Evolutionary conservation across 2,888 invertebrate genomes (phyloP).

Genomic region (Orchesella flavescens): DNA sequence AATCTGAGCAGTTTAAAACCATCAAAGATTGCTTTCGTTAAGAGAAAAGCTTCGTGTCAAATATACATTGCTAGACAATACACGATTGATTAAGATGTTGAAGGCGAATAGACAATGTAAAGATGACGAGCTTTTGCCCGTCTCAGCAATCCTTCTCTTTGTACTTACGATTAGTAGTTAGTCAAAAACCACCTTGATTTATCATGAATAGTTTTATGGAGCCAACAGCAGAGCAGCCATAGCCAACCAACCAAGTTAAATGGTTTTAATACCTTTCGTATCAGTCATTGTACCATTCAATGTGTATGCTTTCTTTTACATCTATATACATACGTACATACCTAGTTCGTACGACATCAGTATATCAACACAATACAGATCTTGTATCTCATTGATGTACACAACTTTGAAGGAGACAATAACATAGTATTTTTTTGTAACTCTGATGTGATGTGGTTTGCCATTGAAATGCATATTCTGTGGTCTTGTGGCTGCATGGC

Average conservation of each 20-base stretch:
- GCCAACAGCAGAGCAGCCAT: constrained; percentile 5
- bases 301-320: background rate
- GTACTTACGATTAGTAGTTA: background rate
- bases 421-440: constrained; percentile 41
- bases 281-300: background rate
- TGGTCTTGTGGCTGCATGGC: constrained; percentile 34
- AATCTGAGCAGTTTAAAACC: background rate
- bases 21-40: constrained; percentile 24
- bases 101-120: constrained; percentile 16
- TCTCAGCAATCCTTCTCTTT: background rate
- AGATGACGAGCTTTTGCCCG: constrained; percentile 21
- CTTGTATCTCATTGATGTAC: constrained; percentile 10
- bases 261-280: too few relatives aligned
- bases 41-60: constrained; percentile 42
- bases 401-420: constrained; percentile 32
- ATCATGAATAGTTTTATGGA: constrained; percentile 24
- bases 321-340: background rate
- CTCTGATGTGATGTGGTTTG: constrained; percentile 21
- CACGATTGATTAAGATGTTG: constrained; percentile 35
- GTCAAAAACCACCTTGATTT: constrained; percentile 18
- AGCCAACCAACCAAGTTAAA: constrained; percentile 2
- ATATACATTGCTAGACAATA: constrained; percentile 23
- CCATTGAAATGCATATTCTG: constrained; percentile 30
- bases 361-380: background rate
- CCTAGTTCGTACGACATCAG: background rate